Base-by-base conservation (phyloP, 2,888 invertebrate genomes). In the Taphrorychus bicolor region DNA sequence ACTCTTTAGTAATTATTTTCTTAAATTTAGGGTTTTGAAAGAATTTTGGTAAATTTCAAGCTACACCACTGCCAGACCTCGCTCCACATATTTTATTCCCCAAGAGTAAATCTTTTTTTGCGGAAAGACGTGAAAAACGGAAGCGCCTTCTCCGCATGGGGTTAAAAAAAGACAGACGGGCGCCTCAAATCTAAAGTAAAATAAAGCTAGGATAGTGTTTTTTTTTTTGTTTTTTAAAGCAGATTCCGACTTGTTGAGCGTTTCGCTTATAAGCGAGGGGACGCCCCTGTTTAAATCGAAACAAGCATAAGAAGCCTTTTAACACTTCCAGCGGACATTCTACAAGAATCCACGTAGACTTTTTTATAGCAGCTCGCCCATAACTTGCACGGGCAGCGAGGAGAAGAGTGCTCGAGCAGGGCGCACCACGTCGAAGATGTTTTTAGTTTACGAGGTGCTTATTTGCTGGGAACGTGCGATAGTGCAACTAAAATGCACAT, bases 81-180 rank as follows among this genome's bases (percentile, higher is more conserved):
- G 59, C 70, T 71, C 67, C 69, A 72, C 75, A 76, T 78, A n/a
- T n/a, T n/a, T 78, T 78, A 78, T 78, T 76, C 76, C 70, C 69
- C 23, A 65, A 69, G 77, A 77, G 78, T 78, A 78, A 78, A 78
- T 78, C 78, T 78, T 77, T 74, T 77, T 73, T 73, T 76, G 77
- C 75, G 77, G 76, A 75, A 78, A 77, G 76, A 76, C 73, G 75
- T 42, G 70, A 66, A 69, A 63, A 11, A 60, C 63, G 68, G 59
- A 57, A 57, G 60, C 60, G 22, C 41, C 23, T 19, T 56, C 66
- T 66, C 66, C 57, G 40, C 66, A 23, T n/a, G 66, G 66, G 61
- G 61, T 66, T 66, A 65, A 61, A 66, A 66, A 69, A 77, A 78
- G 77, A 78, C 74, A 76, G 76, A 78, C 77, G 71, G 75, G 70